phyloP scores from a whole-genome alignment of 53 echinoderm and acorn worm genomes.

The Temnopleurus reevesii region DNA sequence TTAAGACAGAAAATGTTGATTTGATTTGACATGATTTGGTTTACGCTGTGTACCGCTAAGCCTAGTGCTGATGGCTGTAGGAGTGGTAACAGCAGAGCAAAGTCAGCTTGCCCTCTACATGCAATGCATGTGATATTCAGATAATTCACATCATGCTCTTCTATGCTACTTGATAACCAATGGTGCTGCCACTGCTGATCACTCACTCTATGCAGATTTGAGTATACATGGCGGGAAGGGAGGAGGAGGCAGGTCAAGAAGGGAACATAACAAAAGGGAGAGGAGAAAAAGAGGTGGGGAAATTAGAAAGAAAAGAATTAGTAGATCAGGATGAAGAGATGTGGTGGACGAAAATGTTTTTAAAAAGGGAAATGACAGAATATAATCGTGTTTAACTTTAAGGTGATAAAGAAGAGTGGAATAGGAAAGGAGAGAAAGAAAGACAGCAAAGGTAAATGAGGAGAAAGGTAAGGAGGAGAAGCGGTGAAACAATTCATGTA shows the following conservation, averaged over 20 bases:
- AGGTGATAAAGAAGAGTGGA: background rate
- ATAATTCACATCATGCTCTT: conserved; percentile 35
- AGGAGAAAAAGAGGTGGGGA: background rate
- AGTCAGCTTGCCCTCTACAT: conserved; percentile 9
- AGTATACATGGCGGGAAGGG: background rate
- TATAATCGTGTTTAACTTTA: no score
- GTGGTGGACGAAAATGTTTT: background rate
- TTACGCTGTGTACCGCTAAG: background rate
- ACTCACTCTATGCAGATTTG: background rate
- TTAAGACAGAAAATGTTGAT: background rate
- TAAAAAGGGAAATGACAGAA: background rate
- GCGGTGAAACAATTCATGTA: background rate
- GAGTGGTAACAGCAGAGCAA: conserved; percentile 1
- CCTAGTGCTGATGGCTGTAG: background rate
- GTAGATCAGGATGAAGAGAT: background rate
- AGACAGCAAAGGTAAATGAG: background rate
- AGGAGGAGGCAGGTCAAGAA: background rate
- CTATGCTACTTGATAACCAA: conserved; percentile 1
- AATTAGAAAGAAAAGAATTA: background rate
- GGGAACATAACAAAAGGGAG: background rate
- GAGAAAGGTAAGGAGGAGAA: background rate
- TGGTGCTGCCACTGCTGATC: background rate
- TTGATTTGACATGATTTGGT: background rate
- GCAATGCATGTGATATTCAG: conserved; percentile 19
- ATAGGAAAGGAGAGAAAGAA: no score